Evolutionary conservation across 1,140 invertebrate genomes (phyloP).

Genomic region (Drosophila eugracilis): DNA sequence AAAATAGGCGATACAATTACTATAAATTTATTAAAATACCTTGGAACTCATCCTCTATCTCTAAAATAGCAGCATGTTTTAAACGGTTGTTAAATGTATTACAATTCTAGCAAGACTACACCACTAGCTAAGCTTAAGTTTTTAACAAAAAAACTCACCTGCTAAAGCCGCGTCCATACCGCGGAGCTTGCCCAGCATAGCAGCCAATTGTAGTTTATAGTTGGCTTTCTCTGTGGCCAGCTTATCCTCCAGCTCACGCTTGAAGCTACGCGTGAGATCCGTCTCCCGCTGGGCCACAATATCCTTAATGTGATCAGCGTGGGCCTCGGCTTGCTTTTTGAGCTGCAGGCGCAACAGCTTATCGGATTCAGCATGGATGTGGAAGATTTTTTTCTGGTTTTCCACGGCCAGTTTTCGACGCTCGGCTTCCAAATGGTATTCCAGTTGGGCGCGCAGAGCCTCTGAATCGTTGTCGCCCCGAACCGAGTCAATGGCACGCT

Average conservation of each 20-base stretch:
- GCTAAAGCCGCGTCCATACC: slow-evolving; percentile 95
- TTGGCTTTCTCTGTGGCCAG: slow-evolving; percentile 88
- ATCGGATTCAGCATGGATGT: slow-evolving; percentile 89
- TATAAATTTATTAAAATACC: slow-evolving; percentile 50
- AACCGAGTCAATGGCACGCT: slow-evolving; percentile 87
- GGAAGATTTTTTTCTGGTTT: slow-evolving; percentile 86
- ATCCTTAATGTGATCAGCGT: slow-evolving; percentile 92
- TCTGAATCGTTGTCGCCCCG: slow-evolving; percentile 84
- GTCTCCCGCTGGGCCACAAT: slow-evolving; percentile 89
- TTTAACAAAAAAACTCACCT: too few species aligned
- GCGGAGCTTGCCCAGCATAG: slow-evolving; percentile 92
- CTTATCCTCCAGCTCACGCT: slow-evolving; percentile 89
- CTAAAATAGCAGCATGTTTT: slow-evolving; percentile 67
- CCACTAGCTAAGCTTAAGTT: slow-evolving; percentile 3
- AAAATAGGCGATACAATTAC: not conserved
- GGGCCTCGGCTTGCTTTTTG: slow-evolving; percentile 92
- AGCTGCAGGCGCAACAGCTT: slow-evolving; percentile 91
- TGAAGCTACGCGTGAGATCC: slow-evolving; percentile 88
- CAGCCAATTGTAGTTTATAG: slow-evolving; percentile 92
- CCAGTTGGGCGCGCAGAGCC: slow-evolving; percentile 85
- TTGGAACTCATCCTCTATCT: slow-evolving; percentile 83
- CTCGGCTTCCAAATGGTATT: slow-evolving; percentile 86
- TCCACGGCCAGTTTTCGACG: slow-evolving; percentile 86
- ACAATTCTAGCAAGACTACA: slow-evolving; percentile 25
- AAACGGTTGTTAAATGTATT: slow-evolving; percentile 5